Conservation (phyloP, 1,140 invertebrate species). For the Popillia japonica region DNA sequence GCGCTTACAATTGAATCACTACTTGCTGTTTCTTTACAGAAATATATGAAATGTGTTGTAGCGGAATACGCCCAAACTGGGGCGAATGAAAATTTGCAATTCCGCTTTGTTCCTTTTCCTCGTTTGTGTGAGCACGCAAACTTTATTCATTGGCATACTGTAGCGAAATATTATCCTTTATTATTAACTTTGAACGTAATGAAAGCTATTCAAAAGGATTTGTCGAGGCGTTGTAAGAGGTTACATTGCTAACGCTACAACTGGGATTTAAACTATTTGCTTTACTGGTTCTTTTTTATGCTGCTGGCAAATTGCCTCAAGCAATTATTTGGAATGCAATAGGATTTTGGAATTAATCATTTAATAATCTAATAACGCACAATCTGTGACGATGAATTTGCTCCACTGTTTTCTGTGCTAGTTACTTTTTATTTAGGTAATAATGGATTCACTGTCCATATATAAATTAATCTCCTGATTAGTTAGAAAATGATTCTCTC, state of each 20-base stretch:
- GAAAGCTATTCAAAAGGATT: neutral
- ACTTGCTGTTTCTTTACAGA: neutral
- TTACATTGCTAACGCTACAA: neutral
- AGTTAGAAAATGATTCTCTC: no score
- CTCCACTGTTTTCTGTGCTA: no score
- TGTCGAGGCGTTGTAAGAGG: neutral
- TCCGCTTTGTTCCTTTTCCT: neutral
- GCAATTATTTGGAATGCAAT: no score
- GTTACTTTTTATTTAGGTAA: no score
- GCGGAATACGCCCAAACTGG: neutral
- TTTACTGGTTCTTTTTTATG: no score
- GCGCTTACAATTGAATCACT: neutral
- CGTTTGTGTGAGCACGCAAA: neutral
- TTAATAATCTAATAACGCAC: no score
- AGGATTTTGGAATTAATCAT: no score
- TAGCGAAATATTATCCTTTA: neutral
- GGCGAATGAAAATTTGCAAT: neutral
- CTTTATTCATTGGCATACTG: neutral
- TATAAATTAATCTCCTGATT: no score
- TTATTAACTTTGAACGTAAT: neutral
- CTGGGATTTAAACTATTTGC: neutral
- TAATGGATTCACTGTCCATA: no score
- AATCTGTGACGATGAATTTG: no score
- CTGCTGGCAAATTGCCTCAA: no score
- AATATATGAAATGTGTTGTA: neutral